These are phyloP conservation scores for Tachina lurida DNA, from an alignment of 2,888 invertebrate genomes.

Conservation along the genomic window DNA sequence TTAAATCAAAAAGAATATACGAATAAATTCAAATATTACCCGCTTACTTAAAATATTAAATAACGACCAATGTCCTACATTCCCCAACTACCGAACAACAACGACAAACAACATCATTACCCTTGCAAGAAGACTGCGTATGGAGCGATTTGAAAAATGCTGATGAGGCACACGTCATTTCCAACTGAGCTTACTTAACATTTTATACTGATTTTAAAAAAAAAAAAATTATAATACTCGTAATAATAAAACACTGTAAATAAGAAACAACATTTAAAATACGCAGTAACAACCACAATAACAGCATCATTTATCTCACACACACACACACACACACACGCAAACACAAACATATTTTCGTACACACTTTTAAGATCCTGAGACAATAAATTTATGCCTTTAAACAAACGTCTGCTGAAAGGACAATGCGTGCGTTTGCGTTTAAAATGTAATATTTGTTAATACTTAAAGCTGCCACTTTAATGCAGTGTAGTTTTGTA, in stretches of 20 bases:
- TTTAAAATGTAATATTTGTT: conserved; percentile 18
- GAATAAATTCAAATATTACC: conserved; percentile 43
- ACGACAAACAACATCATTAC: conserved; percentile 38
- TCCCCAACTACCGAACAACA: neutral
- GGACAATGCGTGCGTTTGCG: conserved; percentile 17
- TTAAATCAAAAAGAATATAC: conserved; percentile 14
- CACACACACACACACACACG: neutral
- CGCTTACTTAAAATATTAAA: conserved; percentile 24
- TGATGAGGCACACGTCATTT: conserved; percentile 73
- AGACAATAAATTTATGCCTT: conserved; percentile 58
- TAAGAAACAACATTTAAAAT: conserved; percentile 25
- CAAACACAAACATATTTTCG: neutral
- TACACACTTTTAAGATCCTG: conserved; percentile 15
- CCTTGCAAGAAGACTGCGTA: conserved; percentile 37
- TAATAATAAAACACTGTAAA: conserved; percentile 19
- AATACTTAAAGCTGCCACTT: conserved; percentile 52
- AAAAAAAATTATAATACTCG: conserved; percentile 44
- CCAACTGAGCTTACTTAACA: conserved; percentile 70
- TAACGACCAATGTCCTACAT: conserved; percentile 51
- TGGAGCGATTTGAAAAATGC: conserved; percentile 63
- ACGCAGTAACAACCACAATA: conserved; percentile 38
- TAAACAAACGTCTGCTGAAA: conserved; percentile 34
- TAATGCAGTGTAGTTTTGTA: neutral
- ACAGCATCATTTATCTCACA: conserved; percentile 1
- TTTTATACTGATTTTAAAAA: conserved; percentile 58